phyloP scores from a whole-genome alignment of 2,113 vertebrate genomes.

The Macquaria ambigua region DNA sequence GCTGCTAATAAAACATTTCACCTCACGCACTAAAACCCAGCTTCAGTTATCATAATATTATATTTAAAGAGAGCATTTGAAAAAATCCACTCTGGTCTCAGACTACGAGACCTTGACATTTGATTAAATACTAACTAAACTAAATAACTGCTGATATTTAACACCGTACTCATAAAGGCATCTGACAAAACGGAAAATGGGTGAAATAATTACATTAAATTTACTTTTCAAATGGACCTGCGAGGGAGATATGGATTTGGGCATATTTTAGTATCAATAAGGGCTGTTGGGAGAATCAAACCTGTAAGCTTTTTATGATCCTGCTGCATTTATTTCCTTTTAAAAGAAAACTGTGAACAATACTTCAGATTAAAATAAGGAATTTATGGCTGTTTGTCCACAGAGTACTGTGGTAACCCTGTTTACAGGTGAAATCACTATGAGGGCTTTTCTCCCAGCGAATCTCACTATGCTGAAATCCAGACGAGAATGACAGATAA shows the following conservation, averaged over 20 bases:
- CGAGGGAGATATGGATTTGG: neutral
- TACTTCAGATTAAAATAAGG: neutral
- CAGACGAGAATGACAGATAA: conserved; percentile 58
- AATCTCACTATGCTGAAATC: conserved; percentile 29
- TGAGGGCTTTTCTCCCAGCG: neutral
- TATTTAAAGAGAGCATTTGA: neutral
- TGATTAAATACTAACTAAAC: conserved; percentile 8
- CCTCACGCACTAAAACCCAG: neutral
- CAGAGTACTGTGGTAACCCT: too few relatives aligned
- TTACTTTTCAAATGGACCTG: neutral
- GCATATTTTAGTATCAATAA: neutral
- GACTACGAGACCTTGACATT: conserved; percentile 9
- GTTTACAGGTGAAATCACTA: neutral
- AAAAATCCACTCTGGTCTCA: neutral
- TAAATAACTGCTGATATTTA: neutral
- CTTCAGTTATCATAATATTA: neutral
- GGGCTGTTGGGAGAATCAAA: neutral
- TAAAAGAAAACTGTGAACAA: neutral
- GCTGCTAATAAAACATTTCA: neutral
- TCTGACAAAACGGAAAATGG: neutral
- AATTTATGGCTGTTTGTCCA: too few relatives aligned
- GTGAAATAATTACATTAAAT: neutral
- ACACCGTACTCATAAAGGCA: neutral
- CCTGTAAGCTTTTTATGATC: neutral
- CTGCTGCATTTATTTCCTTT: neutral